Conservation (phyloP, 2,888 invertebrate genomes). For the Zele albiditarsus region DNA sequence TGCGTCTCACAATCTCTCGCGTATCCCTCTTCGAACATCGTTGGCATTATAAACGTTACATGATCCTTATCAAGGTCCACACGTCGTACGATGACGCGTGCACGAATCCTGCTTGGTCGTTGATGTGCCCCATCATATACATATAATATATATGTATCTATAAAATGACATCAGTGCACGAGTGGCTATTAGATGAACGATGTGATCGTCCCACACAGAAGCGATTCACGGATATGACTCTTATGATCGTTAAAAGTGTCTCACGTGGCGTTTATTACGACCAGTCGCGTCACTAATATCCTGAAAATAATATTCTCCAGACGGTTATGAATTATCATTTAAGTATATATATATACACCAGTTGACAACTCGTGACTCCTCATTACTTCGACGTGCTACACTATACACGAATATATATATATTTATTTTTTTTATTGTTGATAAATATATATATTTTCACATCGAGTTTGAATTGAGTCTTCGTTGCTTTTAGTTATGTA, state of each 20-base stretch:
- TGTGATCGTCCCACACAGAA: slow-evolving; percentile 29
- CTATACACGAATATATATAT: background rate
- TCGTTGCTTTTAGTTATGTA: no score
- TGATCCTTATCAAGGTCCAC: slow-evolving; percentile 58
- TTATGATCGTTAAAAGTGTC: slow-evolving; percentile 28
- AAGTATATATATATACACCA: slow-evolving; percentile 34
- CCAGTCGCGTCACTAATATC: slow-evolving; percentile 45
- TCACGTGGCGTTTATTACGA: slow-evolving; percentile 27
- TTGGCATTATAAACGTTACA: slow-evolving; percentile 53
- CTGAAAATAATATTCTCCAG: slow-evolving; percentile 45
- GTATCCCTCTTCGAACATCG: slow-evolving; percentile 33
- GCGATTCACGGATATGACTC: background rate
- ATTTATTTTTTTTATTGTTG: slow-evolving; percentile 4
- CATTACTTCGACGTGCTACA: slow-evolving; percentile 39
- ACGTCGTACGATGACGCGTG: slow-evolving; percentile 45
- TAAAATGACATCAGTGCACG: slow-evolving; percentile 1
- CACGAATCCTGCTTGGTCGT: slow-evolving; percentile 28
- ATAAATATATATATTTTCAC: slow-evolving; percentile 2
- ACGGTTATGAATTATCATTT: slow-evolving; percentile 50
- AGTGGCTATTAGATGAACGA: slow-evolving; percentile 16
- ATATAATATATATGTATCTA: background rate
- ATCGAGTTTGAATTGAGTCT: background rate
- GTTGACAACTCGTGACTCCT: slow-evolving; percentile 52
- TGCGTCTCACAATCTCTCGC: slow-evolving; percentile 8
- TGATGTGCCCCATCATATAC: slow-evolving; percentile 4